Conservation (phyloP, 2,113 vertebrate genomes). For the Tachuris rubrigastra region DNA sequence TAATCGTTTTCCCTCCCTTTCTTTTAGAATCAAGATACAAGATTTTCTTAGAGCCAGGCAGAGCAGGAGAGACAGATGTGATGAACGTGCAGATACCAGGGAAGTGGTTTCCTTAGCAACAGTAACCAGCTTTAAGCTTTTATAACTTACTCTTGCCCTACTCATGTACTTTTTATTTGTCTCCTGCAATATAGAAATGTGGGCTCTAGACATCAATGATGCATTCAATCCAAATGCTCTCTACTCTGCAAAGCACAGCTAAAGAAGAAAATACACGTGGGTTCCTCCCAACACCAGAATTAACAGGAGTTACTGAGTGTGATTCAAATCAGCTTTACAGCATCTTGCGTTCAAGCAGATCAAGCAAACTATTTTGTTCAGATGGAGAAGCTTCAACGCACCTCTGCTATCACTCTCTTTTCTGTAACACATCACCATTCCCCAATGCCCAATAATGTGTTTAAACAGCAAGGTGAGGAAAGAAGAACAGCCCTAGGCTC, state of each 20-base stretch:
- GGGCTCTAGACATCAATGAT: slow-evolving; percentile 11
- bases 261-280: neutral
- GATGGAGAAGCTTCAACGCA: neutral
- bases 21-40: slow-evolving; percentile 45
- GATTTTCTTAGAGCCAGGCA: slow-evolving; percentile 39
- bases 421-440: neutral
- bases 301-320: neutral
- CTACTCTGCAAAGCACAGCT: neutral
- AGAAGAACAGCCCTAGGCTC: neutral
- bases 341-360: neutral
- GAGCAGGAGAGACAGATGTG: slow-evolving; percentile 61
- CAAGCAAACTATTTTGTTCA: neutral
- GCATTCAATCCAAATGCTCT: slow-evolving; percentile 40
- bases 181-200: slow-evolving; percentile 44
- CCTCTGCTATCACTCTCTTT: neutral
- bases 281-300: neutral
- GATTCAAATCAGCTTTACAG: neutral
- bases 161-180: slow-evolving; percentile 37
- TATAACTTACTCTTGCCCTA: slow-evolving; percentile 54
- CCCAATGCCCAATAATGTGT: neutral
- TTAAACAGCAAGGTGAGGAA: neutral
- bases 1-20: neutral
- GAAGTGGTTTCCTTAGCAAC: slow-evolving; percentile 80
- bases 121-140: slow-evolving; percentile 64
- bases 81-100: slow-evolving; percentile 58